Percentiles rank a stretch among this genome's conserved stretches.
Evolutionary conservation across 2,888 invertebrate genomes (phyloP).

Genomic region (Acanthosoma haemorrhoidale): DNA sequence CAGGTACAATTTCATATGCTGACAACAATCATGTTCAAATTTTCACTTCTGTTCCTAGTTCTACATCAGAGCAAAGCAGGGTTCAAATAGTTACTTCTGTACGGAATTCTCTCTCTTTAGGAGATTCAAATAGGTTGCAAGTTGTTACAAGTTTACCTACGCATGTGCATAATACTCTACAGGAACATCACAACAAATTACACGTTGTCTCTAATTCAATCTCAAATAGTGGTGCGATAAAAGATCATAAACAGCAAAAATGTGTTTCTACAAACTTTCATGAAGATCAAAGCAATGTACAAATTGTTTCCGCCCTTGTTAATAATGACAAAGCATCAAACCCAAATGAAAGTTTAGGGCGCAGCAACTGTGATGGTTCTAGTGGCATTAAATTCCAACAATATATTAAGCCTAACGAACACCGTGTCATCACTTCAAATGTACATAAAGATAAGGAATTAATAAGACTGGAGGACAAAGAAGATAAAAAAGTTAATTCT

Average conservation of each 20-base stretch:
- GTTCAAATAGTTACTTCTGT: constrained; percentile 39
- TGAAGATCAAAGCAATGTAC: constrained; percentile 32
- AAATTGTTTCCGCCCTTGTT: constrained; percentile 36
- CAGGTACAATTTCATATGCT: constrained; percentile 25
- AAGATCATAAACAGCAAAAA: constrained; percentile 31
- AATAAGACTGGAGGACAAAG: constrained; percentile 27
- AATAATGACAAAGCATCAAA: constrained; percentile 22
- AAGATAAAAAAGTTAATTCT: constrained; percentile 24
- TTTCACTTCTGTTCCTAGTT: constrained; percentile 37
- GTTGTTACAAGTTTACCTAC: constrained; percentile 31
- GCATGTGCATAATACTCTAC: background rate
- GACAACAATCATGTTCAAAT: constrained; percentile 38
- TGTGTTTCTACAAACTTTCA: constrained; percentile 16
- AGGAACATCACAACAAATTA: constrained; percentile 22
- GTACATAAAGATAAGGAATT: constrained; percentile 25
- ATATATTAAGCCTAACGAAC: constrained; percentile 20
- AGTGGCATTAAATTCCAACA: constrained; percentile 15
- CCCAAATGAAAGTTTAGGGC: constrained; percentile 16
- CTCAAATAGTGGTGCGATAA: constrained; percentile 16
- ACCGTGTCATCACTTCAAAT: constrained; percentile 12
- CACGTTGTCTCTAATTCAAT: constrained; percentile 33
- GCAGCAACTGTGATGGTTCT: constrained; percentile 20
- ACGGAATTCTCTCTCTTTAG: constrained; percentile 31
- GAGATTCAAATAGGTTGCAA: constrained; percentile 26
- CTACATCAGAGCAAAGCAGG: constrained; percentile 34